A percentile compares a stretch with the other conserved stretches of the same genome.
These are phyloP conservation scores for Proisotoma minuta DNA, from an alignment of 2,888 invertebrate genomes.

Conservation along the genomic window DNA sequence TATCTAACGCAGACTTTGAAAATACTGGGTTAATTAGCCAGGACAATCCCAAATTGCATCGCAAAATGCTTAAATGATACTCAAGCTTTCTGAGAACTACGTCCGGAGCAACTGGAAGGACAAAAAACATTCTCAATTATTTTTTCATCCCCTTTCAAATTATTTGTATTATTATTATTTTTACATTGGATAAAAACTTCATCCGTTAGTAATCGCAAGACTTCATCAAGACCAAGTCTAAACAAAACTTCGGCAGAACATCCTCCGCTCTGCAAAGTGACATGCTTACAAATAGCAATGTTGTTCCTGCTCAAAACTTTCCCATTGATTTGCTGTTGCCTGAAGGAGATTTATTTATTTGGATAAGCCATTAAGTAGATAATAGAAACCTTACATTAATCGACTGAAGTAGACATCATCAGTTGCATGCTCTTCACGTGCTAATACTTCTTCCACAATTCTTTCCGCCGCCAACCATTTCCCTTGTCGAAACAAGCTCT, in stretches of 20 bases:
- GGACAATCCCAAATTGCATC: background rate
- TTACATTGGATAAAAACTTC: background rate
- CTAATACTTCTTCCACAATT: too few species aligned
- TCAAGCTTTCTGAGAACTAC: background rate
- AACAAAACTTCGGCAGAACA: background rate
- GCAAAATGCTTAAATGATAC: background rate
- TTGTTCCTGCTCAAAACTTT: too few species aligned
- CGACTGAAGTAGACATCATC: too few species aligned
- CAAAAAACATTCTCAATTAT: too few species aligned
- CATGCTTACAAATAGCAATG: background rate
- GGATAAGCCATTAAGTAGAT: too few species aligned
- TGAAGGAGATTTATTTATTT: too few species aligned
- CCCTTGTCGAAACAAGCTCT: background rate
- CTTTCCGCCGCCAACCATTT: background rate
- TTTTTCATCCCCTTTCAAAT: background rate
- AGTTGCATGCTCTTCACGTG: too few species aligned
- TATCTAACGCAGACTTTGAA: background rate
- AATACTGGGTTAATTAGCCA: background rate
- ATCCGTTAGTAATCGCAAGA: background rate
- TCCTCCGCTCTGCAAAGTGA: background rate
- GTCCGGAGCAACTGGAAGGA: background rate
- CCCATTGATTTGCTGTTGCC: too few species aligned
- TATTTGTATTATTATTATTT: too few species aligned
- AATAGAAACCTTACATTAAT: too few species aligned
- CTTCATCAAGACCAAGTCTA: background rate